Conservation (phyloP, 2,888 invertebrate genomes). For the Drosophila acutilabella region DNA sequence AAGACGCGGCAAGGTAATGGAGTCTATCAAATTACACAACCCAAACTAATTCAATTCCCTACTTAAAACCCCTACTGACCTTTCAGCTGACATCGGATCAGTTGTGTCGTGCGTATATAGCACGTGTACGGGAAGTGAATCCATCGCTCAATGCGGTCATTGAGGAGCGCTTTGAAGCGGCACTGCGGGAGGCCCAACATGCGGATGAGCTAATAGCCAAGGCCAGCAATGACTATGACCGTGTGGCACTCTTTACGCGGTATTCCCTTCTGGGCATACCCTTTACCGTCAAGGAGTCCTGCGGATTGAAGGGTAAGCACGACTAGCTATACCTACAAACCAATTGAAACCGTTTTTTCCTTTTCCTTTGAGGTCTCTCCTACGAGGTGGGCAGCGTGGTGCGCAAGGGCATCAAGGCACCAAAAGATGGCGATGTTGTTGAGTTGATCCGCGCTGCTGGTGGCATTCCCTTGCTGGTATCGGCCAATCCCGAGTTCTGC, state of each 20-base stretch:
- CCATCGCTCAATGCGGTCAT: slow-evolving; percentile 90
- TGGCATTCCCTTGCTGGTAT: slow-evolving; percentile 92
- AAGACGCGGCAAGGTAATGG: slow-evolving; percentile 69
- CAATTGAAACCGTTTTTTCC: not conserved
- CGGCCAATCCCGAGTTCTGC: slow-evolving; percentile 95
- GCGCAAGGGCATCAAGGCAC: slow-evolving; percentile 86
- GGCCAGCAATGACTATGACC: slow-evolving; percentile 63
- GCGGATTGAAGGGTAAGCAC: slow-evolving; percentile 89
- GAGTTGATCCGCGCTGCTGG: slow-evolving; percentile 89
- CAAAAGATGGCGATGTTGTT: slow-evolving; percentile 90
- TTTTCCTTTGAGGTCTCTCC: slow-evolving; percentile 87
- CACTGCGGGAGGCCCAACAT: slow-evolving; percentile 88
- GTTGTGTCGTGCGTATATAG: slow-evolving; percentile 88
- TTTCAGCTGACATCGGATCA: slow-evolving; percentile 88
- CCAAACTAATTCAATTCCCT: too few species aligned
- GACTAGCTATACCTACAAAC: not conserved
- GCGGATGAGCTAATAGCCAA: slow-evolving; percentile 86
- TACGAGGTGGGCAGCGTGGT: slow-evolving; percentile 89
- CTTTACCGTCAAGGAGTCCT: slow-evolving; percentile 92
- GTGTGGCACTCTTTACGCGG: slow-evolving; percentile 82
- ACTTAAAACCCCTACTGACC: not conserved
- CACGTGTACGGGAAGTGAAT: slow-evolving; percentile 89
- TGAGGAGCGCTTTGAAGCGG: slow-evolving; percentile 88
- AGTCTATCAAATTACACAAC: not conserved
- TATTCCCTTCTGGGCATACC: slow-evolving; percentile 93